phyloP scores from a whole-genome alignment of 2,888 invertebrate genomes.

The Platycheirus rosarum region DNA sequence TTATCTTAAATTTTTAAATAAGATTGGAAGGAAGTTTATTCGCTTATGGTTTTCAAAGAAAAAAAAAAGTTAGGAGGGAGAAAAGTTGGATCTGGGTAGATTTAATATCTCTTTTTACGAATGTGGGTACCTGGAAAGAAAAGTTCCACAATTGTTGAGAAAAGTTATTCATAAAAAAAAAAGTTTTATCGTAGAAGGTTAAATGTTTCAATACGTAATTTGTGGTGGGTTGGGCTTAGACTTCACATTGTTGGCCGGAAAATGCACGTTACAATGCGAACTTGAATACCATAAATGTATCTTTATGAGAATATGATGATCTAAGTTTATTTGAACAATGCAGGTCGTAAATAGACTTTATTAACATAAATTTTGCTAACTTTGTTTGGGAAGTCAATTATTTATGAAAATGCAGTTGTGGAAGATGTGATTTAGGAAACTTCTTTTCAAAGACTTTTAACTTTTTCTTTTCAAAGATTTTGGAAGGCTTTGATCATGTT shows the following conservation, averaged over 20 bases:
- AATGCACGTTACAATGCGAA: no score
- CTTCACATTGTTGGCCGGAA: background rate
- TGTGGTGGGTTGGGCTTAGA: background rate
- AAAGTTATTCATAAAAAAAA: constrained; percentile 27
- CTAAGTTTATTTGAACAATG: background rate
- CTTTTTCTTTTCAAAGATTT: no score
- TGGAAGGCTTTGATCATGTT: no score
- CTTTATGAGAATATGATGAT: background rate
- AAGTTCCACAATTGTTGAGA: background rate
- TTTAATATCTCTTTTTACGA: background rate
- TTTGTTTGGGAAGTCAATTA: no score
- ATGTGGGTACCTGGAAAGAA: constrained; percentile 1
- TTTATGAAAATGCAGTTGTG: no score
- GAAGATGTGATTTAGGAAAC: no score
- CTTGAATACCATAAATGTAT: background rate
- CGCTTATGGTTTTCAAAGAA: background rate
- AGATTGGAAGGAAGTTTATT: constrained; percentile 17
- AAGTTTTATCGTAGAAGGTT: constrained; percentile 19
- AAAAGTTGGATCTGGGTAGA: background rate
- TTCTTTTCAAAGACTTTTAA: no score
- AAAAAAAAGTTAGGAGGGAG: background rate
- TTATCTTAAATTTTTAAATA: constrained; percentile 22
- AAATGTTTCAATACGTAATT: background rate
- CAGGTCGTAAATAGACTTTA: no score
- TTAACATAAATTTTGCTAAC: no score